Conservation (phyloP, 2,888 invertebrate species). For the Perizoma affinitatum region DNA sequence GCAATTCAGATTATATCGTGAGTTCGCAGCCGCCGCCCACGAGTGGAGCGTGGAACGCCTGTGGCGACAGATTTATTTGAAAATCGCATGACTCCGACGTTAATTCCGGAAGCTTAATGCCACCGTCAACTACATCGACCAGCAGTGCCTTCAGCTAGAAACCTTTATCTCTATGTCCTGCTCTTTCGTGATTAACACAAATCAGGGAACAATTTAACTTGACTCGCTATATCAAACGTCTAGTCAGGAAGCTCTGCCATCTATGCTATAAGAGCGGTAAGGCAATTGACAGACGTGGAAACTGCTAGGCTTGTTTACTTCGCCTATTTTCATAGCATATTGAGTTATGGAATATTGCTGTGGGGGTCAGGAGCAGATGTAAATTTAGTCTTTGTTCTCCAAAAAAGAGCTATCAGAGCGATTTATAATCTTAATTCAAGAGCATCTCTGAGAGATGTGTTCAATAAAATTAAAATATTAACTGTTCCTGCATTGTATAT, state of each 20-base stretch:
- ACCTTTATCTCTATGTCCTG: slow-evolving; percentile 9
- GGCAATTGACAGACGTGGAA: no score
- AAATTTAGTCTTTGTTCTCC: no score
- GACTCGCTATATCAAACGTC: not conserved
- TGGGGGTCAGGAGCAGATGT: no score
- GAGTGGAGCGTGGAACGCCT: slow-evolving; percentile 43
- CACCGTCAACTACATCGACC: slow-evolving; percentile 40
- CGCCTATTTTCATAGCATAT: no score
- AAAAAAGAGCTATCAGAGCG: no score
- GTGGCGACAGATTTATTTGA: slow-evolving; percentile 70
- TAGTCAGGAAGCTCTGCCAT: not conserved
- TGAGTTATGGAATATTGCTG: no score
- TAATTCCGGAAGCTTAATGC: slow-evolving; percentile 64
- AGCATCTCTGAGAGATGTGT: no score
- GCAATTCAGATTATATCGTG: slow-evolving; percentile 49
- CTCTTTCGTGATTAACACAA: slow-evolving; percentile 14
- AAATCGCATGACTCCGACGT: slow-evolving; percentile 65
- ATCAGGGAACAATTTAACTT: not conserved
- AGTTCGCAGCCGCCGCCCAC: slow-evolving; percentile 50
- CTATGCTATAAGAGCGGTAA: no score
- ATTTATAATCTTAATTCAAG: no score
- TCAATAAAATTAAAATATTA: no score
- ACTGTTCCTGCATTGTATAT: no score
- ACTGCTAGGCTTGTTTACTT: no score
- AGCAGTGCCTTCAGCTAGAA: slow-evolving; percentile 6